Conservation (phyloP, 2,888 invertebrate species). For the Drosophila engyochracea region DNA sequence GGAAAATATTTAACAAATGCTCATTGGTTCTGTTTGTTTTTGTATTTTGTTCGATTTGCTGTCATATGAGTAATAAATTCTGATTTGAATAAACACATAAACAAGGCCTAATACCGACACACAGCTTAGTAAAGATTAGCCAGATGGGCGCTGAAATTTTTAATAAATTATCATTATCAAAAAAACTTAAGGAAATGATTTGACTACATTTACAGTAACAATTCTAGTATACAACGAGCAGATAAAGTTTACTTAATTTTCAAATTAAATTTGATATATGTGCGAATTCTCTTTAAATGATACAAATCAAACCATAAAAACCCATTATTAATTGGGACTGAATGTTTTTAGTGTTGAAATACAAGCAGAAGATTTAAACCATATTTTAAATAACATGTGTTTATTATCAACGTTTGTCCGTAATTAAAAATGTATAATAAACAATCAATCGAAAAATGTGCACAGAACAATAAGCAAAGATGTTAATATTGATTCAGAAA, state of each 20-base stretch:
- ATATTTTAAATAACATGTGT: constrained; percentile 37
- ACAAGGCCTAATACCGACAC: constrained; percentile 18
- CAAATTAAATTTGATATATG: neutral
- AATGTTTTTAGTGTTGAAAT: constrained; percentile 10
- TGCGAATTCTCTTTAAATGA: neutral
- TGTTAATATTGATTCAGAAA: constrained; percentile 1
- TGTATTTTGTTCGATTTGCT: constrained; percentile 11
- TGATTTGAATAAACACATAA: constrained; percentile 9
- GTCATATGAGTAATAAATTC: constrained; percentile 3
- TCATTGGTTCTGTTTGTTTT: neutral
- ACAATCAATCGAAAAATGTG: constrained; percentile 26
- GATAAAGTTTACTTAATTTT: neutral
- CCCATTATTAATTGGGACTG: neutral
- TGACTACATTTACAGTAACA: too few relatives aligned
- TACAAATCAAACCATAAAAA: neutral
- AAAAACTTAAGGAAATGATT: neutral
- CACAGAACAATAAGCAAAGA: constrained; percentile 7
- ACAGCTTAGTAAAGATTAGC: neutral
- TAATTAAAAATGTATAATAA: constrained; percentile 40
- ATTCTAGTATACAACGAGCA: too few relatives aligned
- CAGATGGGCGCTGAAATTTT: neutral
- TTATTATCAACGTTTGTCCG: constrained; percentile 40
- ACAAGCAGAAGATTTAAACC: constrained; percentile 23
- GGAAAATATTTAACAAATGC: neutral
- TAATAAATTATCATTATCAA: neutral